Conservation (phyloP, 2,113 vertebrate genomes). For the Rhabdomys dilectus region DNA sequence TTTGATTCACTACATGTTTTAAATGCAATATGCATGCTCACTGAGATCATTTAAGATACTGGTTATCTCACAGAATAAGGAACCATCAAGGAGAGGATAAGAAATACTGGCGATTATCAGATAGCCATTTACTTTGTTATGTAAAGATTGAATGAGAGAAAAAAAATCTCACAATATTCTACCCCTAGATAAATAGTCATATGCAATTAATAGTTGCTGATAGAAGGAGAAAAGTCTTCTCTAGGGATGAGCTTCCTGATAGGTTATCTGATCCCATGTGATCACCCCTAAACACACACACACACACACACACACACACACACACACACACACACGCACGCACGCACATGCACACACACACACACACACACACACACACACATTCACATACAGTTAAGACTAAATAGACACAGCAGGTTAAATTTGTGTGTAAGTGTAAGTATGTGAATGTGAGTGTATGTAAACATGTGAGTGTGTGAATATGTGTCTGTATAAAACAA, state of each 20-base stretch:
- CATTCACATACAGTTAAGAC: background rate
- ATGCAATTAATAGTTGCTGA: background rate
- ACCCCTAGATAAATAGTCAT: background rate
- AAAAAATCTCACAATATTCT: background rate
- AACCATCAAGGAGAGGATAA: background rate
- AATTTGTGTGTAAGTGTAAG: background rate
- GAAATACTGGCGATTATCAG: background rate
- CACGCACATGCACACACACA: background rate
- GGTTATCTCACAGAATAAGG: background rate
- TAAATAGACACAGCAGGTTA: background rate
- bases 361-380: too few relatives aligned
- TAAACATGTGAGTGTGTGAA: too few relatives aligned
- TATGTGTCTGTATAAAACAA: background rate
- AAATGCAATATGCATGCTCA: background rate
- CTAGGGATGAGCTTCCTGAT: background rate
- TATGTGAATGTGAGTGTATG: background rate
- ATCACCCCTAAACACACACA: background rate
- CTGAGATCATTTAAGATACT: background rate
- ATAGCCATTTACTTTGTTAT: background rate
- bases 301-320: background rate
- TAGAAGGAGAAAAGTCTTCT: background rate
- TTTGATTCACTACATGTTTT: background rate
- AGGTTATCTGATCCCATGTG: background rate
- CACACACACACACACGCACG: too few relatives aligned
- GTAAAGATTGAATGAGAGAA: background rate